Percentiles rank a stretch among this genome's conserved stretches.
Conservation (phyloP, 2,888 invertebrate genomes). For the Patella depressa region DNA sequence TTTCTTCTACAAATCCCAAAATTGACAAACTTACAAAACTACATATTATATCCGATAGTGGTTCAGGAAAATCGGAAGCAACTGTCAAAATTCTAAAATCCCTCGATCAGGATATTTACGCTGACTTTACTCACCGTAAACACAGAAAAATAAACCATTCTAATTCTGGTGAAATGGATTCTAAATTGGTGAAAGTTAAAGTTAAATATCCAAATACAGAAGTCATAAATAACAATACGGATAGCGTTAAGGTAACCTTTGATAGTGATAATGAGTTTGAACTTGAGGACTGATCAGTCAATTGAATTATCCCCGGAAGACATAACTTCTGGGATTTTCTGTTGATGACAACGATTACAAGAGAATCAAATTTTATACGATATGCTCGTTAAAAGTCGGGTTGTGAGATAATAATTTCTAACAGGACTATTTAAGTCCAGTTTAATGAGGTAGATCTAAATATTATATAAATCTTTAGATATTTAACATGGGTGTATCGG, state of each 20-base stretch:
- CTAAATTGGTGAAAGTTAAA: background rate
- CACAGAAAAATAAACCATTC: background rate
- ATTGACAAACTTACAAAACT: slow-evolving; percentile 3
- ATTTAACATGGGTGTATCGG: too few species aligned
- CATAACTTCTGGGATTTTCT: too few species aligned
- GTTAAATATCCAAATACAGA: background rate
- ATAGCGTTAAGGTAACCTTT: background rate
- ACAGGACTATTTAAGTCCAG: too few species aligned
- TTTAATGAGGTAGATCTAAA: too few species aligned
- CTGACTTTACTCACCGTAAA: background rate
- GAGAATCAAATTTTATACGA: too few species aligned
- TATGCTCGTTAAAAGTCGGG: too few species aligned
- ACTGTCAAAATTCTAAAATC: background rate
- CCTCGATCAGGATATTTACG: background rate
- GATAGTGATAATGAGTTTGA: background rate
- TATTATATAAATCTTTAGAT: too few species aligned
- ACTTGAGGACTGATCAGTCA: too few species aligned
- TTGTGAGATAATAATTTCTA: too few species aligned
- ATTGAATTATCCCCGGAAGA: too few species aligned
- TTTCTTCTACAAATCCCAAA: background rate
- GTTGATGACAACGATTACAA: too few species aligned
- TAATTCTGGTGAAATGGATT: background rate
- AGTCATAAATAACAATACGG: background rate
- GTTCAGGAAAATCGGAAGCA: background rate
- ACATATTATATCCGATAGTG: background rate